phyloP scores from a whole-genome alignment of 2,113 vertebrate genomes.

The Scopus umbretta region DNA sequence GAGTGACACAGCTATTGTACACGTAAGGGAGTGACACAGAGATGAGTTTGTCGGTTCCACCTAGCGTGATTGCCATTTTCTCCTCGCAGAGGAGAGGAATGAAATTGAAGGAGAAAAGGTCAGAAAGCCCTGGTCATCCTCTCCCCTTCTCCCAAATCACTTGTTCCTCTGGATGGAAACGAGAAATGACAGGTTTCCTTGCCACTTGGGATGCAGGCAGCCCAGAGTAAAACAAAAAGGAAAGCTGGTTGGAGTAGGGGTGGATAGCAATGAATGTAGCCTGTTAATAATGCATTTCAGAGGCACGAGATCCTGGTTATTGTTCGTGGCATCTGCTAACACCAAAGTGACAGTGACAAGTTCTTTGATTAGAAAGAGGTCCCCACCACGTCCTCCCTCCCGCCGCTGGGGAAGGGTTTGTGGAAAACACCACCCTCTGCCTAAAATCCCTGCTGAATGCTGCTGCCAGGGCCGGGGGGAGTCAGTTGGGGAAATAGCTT shows the following conservation, averaged over 20 bases:
- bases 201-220: slow-evolving; percentile 57
- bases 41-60: slow-evolving; percentile 81
- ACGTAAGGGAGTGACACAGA: slow-evolving; percentile 46
- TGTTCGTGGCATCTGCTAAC: slow-evolving; percentile 10
- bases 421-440: neutral
- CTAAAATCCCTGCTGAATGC: neutral
- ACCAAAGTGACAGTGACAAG: slow-evolving; percentile 34
- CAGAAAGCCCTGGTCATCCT: slow-evolving; percentile 77
- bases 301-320: neutral
- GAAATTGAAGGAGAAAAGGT: slow-evolving; percentile 89
- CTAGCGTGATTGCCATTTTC: slow-evolving; percentile 76
- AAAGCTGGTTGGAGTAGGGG: slow-evolving; percentile 34
- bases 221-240: slow-evolving; percentile 44
- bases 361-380: slow-evolving; percentile 18
- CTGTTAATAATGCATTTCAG: neutral
- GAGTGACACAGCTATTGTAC: slow-evolving; percentile 75
- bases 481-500: neutral
- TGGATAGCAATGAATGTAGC: neutral
- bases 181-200: slow-evolving; percentile 71
- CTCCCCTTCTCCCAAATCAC: slow-evolving; percentile 72
- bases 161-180: slow-evolving; percentile 73
- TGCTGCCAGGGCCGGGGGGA: neutral
- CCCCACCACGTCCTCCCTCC: neutral
- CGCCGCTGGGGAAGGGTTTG: neutral
- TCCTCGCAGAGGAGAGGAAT: slow-evolving; percentile 52